Evolutionary conservation across 2,797 vertebrate species (phyloP), one percentile per base, ranked within the genome.

Genomic region (Oryzias sinensis): DNA sequence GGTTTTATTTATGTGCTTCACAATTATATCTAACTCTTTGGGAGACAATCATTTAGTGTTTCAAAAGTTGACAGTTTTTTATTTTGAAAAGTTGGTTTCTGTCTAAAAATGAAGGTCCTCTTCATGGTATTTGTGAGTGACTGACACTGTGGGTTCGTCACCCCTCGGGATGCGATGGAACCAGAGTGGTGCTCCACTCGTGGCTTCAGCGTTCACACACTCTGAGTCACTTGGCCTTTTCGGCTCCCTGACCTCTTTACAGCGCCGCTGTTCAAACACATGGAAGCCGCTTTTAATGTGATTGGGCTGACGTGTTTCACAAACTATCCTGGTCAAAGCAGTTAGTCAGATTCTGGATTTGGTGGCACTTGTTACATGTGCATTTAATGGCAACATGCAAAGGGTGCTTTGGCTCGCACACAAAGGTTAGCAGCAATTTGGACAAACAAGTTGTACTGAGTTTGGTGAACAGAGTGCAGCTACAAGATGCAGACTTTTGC

Each of bases 121-220:
- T 37, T 37, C 33, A 37, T 3, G 9, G 33, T 37, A 11, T 37
- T 37, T 37, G 33, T 51, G 40, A 45, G 27, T 8, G 6, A 46
- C 44, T 4, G 52, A 56, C 52, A 62, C n/a, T 13, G 51, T 57
- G 58, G 29, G 47, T 63, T 59, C 24, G 52, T 70, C 49, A 56
- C 54, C 72, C 56, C 68, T 77, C 1, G 0, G 40, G 22, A 54
- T 24, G 45, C 13, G 17, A 33, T 53, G 43, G 49, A 49, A 49
- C 68, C 82, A 61, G 67, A 85, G 85, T 83, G 85, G 84, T 79
- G 80, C 89, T 87, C 70, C 53, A 76, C 65, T 20, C 50, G 41
- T 14, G 14, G 67, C 51, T 70, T 72, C 60, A 67, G 80, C 78
- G 79, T 70, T 65, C 51, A 43, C 16, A 0, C 49, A 66, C 81